Base-by-base conservation (phyloP, 2,113 vertebrate species). In the Rhinoptilus africanus region DNA sequence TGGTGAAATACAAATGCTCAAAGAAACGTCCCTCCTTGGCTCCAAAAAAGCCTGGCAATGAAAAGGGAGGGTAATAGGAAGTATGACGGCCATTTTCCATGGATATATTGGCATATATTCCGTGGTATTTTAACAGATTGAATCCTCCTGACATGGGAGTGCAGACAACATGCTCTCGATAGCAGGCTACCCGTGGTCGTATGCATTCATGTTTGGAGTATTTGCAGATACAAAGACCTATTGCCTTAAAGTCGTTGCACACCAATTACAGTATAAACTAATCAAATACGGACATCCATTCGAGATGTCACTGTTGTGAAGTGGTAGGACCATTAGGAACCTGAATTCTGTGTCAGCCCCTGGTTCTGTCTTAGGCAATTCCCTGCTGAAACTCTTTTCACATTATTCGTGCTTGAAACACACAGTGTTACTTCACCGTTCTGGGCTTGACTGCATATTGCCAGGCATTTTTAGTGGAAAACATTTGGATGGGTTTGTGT, bases 51-150 rank as follows among this genome's bases (percentile, higher is more conserved):
- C 51, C 80, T 95, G 92, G 76, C 94, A 96, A 4, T 72, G 87
- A 72, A 94, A 60, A 68, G 53, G 57, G 86, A 87, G 92, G 74
- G 84, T 94, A 93, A 82, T 89, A 91, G 76, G 92, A 85, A 91
- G 77, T 69, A 66, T 63, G 56, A 92, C 90, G 94, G 89, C 93
- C 87, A 41, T 69, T 94, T 96, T 95, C 89, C 89, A 79, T 85
- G 74, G 92, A 67, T 97, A 89, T 85, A 93, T 95, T 89, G 95
- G 87, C 87, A 95, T 82, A 72, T 88, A 88, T 95, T 89, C 92
- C 7, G 3, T 88, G 48, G 59, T 91, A 77, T 85, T 95, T 83
- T 92, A 95, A 95, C 67, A 92, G 94, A 95, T 78, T 95, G 88
- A 82, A 89, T 87, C 83, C 66, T 95, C 63, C 54, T 89, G 77